Conservation (phyloP, 2,888 invertebrate species). For the Bursaphelenchus okinawaensis region DNA sequence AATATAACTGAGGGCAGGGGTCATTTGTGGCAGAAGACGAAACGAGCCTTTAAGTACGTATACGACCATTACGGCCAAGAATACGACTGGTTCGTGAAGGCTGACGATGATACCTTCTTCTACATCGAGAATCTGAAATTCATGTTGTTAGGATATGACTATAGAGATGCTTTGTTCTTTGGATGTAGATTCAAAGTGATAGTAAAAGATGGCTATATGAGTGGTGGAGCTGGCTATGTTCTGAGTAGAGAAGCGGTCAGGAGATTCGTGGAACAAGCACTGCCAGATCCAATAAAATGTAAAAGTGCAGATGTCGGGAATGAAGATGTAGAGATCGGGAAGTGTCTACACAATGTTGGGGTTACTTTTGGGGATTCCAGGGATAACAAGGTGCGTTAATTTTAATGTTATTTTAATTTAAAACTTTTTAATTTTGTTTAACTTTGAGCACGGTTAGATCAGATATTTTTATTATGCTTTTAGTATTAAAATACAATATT, state of each 20-base stretch:
- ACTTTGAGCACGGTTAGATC: too few relatives aligned
- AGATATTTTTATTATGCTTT: too few relatives aligned
- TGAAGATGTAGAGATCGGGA: constrained; percentile 85
- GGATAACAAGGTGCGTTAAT: constrained; percentile 64
- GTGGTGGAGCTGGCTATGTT: constrained; percentile 30
- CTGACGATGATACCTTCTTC: constrained; percentile 32
- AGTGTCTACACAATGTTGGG: constrained; percentile 75
- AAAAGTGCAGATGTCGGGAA: constrained; percentile 63
- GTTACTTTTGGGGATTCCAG: constrained; percentile 79
- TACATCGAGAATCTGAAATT: constrained; percentile 35
- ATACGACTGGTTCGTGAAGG: constrained; percentile 33
- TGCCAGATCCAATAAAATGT: constrained; percentile 57
- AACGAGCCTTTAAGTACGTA: constrained; percentile 67
- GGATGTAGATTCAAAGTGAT: constrained; percentile 80
- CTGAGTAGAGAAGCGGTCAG: constrained; percentile 38
- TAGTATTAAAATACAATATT: background rate
- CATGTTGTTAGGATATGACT: constrained; percentile 50
- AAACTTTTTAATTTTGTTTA: too few relatives aligned
- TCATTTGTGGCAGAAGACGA: constrained; percentile 90
- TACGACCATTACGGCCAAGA: constrained; percentile 24
- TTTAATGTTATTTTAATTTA: too few relatives aligned
- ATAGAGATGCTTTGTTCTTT: constrained; percentile 62
- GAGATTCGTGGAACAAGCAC: constrained; percentile 62
- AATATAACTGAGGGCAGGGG: constrained; percentile 74
- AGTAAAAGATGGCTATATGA: constrained; percentile 67